Base-by-base conservation (phyloP, 2,797 vertebrate genomes). In the Chelidonichthys spinosus region DNA sequence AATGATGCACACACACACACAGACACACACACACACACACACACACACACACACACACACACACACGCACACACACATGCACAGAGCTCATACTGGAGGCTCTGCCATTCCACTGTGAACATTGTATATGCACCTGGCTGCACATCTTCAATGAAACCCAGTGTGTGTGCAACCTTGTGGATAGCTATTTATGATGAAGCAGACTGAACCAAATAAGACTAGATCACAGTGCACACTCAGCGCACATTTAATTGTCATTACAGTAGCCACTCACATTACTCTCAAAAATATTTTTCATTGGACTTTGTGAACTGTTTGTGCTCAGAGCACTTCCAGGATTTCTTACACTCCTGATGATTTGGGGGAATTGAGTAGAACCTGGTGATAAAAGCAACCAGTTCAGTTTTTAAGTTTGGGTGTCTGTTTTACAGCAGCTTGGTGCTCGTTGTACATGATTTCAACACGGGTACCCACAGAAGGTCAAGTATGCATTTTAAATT, bases 401-500 rank as follows among this genome's bases (percentile, higher is more conserved):
- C 25, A 25, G 25, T 25, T 25, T 25, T 25, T 25, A 25, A 25
- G 25, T 25, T 25, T 25, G 25, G 25, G 25, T 25, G 11, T n/a
- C n/a, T n/a, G n/a, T 42, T 70, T 32, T 33, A 43, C 47, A 60
- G 52, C 3, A 60, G 53, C 46, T 44, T 62, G 17, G 11, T 55
- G 40, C 14, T 53, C 63, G 49, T 44, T 55, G 36, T 58, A 32
- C 35, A 42, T 58, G 17, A 69, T 69, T 49, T 60, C 35, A 72
- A 64, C 44, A 69, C 7, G 18, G 11, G 13, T 71, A 14, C 3
- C 18, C 35, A 33, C 50, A 68, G 32, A 35, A 36, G 52, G 36
- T 74, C 35, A 58, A 52, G 14, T 11, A 60, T 43, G 40, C 35
- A 58, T 25, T 35, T 43, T 59, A 33, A 74, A 61, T 52, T 68